A percentile compares a stretch with the other conserved stretches of the same genome.
Evolutionary conservation across 2,797 vertebrate genomes (phyloP).

Genomic region (Strix occidentalis): DNA sequence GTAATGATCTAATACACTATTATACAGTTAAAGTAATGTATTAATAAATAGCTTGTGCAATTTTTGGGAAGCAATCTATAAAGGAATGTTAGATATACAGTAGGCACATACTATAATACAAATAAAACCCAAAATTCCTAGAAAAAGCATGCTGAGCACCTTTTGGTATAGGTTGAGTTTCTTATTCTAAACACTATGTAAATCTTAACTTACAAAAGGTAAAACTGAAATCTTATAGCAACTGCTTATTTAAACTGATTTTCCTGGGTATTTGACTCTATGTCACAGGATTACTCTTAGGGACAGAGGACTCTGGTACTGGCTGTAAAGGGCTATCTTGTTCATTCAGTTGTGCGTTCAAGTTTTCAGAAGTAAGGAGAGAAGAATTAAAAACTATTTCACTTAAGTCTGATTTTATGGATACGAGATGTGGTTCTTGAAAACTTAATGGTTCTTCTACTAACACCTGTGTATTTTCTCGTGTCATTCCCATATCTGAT

Average conservation of each 20-base stretch:
- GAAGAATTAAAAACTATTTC: slow-evolving; percentile 81
- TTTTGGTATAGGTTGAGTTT: slow-evolving; percentile 72
- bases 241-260: slow-evolving; percentile 55
- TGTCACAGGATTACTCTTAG: slow-evolving; percentile 78
- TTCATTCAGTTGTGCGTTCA: slow-evolving; percentile 82
- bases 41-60: slow-evolving; percentile 73
- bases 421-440: slow-evolving; percentile 84
- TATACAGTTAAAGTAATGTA: slow-evolving; percentile 63
- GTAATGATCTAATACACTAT: slow-evolving; percentile 69
- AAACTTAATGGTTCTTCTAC: slow-evolving; percentile 81
- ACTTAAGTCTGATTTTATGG: slow-evolving; percentile 83
- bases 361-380: slow-evolving; percentile 80
- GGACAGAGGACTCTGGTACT: slow-evolving; percentile 71
- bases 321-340: slow-evolving; percentile 73
- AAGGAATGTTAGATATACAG: slow-evolving; percentile 81
- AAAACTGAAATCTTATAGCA: slow-evolving; percentile 65
- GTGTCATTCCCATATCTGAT: slow-evolving; percentile 88
- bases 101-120: slow-evolving; percentile 86
- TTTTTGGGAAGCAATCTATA: slow-evolving; percentile 79
- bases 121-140: slow-evolving; percentile 80
- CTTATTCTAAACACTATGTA: slow-evolving; percentile 75
- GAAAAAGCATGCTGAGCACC: slow-evolving; percentile 91
- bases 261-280: slow-evolving; percentile 69
- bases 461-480: slow-evolving; percentile 85
- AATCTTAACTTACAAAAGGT: slow-evolving; percentile 75